Conservation (phyloP, 2,113 vertebrate genomes). For the Zapornia atra region DNA sequence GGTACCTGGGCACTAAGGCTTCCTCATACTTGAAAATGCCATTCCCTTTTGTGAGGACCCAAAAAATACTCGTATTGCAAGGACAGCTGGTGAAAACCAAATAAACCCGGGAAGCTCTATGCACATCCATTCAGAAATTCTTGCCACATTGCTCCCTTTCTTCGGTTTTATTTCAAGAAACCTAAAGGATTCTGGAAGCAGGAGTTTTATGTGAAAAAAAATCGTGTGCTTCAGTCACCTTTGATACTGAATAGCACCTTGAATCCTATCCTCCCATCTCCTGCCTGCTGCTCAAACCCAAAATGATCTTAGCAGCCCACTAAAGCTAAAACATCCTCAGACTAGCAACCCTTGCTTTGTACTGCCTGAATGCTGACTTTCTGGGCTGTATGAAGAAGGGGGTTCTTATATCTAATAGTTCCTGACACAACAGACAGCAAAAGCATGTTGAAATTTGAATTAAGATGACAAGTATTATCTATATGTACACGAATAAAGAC, state of each 20-base stretch:
- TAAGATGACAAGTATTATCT: slow-evolving; percentile 27
- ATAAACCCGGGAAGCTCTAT: background rate
- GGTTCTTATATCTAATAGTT: background rate
- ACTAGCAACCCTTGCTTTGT: background rate
- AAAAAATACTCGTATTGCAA: background rate
- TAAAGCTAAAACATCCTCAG: background rate
- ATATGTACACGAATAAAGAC: background rate
- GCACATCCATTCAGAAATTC: background rate
- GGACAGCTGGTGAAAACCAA: slow-evolving; percentile 10
- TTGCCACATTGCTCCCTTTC: background rate
- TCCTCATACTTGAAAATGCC: slow-evolving; percentile 11
- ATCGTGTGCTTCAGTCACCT: background rate
- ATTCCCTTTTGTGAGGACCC: background rate
- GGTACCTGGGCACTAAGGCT: background rate
- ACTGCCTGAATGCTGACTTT: background rate
- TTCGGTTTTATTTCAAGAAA: slow-evolving; percentile 4
- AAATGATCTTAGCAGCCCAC: background rate
- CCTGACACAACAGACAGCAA: background rate
- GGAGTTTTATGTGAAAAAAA: background rate
- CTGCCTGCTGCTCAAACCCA: background rate
- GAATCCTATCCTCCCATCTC: background rate
- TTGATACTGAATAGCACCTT: background rate
- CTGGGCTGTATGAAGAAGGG: background rate
- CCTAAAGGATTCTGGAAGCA: background rate
- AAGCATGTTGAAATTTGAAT: slow-evolving; percentile 22